A percentile compares a stretch with the other conserved stretches of the same genome.
Conservation (phyloP, 2,113 vertebrate genomes). For the Hystrix cristata region DNA sequence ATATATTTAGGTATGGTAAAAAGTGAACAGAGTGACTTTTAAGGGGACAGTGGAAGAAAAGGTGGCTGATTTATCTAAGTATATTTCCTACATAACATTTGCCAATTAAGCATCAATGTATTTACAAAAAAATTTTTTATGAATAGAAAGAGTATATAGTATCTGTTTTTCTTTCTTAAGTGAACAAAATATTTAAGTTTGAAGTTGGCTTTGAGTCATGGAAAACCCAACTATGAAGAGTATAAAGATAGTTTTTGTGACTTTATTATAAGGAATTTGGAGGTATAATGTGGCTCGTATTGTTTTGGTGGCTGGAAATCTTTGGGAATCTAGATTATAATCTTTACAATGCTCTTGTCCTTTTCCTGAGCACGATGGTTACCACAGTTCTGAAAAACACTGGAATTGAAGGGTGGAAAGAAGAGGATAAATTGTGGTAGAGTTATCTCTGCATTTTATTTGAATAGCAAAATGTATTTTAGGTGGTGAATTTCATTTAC, state of each 20-base stretch:
- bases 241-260: background rate
- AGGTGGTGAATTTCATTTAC: background rate
- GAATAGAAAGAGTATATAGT: background rate
- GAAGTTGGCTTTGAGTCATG: background rate
- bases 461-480: conserved; percentile 8
- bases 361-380: background rate
- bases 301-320: background rate
- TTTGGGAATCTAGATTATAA: background rate
- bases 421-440: background rate
- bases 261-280: background rate
- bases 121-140: background rate
- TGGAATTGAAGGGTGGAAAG: background rate
- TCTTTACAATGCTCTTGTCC: background rate
- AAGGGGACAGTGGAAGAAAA: background rate
- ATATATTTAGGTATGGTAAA: background rate
- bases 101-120: background rate
- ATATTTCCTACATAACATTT: conserved; percentile 1
- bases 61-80: background rate
- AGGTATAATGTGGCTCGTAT: background rate
- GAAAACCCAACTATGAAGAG: background rate
- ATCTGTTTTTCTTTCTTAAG: background rate
- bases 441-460: conserved; percentile 1
- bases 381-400: background rate
- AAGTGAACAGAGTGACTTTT: background rate
- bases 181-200: background rate